These are phyloP conservation scores for Anas georgica DNA, from an alignment of 2,797 vertebrate genomes.

Conservation along the genomic window DNA sequence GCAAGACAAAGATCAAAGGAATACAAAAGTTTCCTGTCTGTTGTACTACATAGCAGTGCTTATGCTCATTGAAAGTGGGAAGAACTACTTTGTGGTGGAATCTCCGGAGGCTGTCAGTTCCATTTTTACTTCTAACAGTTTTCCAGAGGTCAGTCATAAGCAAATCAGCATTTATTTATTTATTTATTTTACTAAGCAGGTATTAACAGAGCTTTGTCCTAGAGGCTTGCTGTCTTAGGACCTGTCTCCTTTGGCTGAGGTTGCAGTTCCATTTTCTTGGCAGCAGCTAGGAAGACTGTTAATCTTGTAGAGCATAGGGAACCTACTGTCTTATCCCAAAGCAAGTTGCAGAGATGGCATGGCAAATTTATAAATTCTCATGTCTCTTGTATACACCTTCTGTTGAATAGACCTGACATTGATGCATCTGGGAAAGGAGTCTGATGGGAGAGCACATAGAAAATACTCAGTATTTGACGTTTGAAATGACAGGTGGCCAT, in stretches of 20 bases:
- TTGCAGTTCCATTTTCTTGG: slow-evolving; percentile 11
- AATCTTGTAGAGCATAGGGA: not conserved
- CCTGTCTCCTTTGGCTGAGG: not conserved
- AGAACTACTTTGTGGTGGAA: not conserved
- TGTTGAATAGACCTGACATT: not conserved
- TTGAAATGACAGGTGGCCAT: not conserved
- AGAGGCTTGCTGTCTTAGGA: not conserved
- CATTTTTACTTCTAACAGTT: not conserved
- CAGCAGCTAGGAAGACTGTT: not conserved
- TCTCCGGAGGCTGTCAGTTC: not conserved
- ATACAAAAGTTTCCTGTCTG: not conserved
- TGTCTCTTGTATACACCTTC: not conserved
- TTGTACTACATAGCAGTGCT: not conserved
- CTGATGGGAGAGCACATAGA: not conserved
- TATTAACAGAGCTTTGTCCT: not conserved
- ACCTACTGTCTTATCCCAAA: not conserved
- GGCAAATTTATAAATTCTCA: not conserved
- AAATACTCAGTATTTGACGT: not conserved
- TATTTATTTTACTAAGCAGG: not conserved
- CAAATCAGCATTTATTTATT: not conserved
- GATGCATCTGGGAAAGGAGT: not conserved
- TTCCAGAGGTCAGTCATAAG: not conserved
- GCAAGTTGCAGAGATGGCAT: not conserved
- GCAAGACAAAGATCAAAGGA: not conserved
- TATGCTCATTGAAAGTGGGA: not conserved